These are phyloP conservation scores for Zoanthus gigantus DNA, from an alignment of 92 coral and sea anemone species.

Conservation along the genomic window DNA sequence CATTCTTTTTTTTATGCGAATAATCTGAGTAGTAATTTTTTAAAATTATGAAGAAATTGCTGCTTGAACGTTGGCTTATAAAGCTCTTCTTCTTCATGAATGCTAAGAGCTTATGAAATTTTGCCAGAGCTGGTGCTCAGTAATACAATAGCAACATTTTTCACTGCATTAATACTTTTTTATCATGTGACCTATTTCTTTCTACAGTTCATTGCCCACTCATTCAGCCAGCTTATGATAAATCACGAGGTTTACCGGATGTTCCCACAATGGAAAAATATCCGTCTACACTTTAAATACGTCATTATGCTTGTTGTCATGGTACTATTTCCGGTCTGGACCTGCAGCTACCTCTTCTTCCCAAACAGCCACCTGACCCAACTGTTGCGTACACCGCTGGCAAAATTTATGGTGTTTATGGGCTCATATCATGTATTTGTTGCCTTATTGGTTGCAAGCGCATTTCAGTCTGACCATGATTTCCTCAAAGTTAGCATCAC, in stretches of 20 bases:
- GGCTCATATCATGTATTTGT: slow-evolving; percentile 63
- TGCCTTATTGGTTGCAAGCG: slow-evolving; percentile 28
- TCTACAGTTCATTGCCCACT: slow-evolving; percentile 63
- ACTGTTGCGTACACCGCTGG: slow-evolving; percentile 56
- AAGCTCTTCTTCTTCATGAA: too few relatives aligned
- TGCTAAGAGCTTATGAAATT: too few relatives aligned
- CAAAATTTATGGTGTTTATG: slow-evolving; percentile 49
- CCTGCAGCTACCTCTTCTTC: slow-evolving; percentile 34
- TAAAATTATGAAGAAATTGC: neutral
- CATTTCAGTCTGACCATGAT: slow-evolving; percentile 37
- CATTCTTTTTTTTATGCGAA: neutral
- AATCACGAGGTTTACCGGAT: slow-evolving; percentile 58
- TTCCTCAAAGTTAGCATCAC: slow-evolving; percentile 43
- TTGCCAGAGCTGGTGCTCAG: too few relatives aligned
- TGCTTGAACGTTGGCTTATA: neutral
- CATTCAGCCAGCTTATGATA: slow-evolving; percentile 63
- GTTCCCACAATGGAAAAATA: slow-evolving; percentile 44
- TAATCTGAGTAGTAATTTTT: neutral
- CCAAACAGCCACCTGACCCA: slow-evolving; percentile 42
- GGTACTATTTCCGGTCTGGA: slow-evolving; percentile 48
- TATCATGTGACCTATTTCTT: neutral
- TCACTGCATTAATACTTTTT: too few relatives aligned
- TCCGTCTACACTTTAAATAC: slow-evolving; percentile 34
- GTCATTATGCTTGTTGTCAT: slow-evolving; percentile 38
- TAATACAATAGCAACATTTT: too few relatives aligned